Evolutionary conservation across 1,140 invertebrate species (phyloP).

Genomic region (Phthorimaea operculella): DNA sequence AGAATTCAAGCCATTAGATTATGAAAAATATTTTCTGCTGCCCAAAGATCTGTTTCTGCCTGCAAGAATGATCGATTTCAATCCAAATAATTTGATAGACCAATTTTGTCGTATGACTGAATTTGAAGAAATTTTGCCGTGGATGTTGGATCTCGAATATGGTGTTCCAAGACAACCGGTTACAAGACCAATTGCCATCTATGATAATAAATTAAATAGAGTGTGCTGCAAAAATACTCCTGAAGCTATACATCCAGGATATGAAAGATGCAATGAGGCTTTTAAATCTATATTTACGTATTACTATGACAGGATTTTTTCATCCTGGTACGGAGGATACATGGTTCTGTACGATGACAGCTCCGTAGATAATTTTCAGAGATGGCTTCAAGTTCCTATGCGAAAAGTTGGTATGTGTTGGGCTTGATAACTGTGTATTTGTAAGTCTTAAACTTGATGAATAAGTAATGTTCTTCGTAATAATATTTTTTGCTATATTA

Average conservation of each 20-base stretch:
- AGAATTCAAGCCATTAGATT: conserved; percentile 10
- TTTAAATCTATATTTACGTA: conserved; percentile 34
- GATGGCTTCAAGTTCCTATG: conserved; percentile 38
- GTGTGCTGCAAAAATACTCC: conserved; percentile 39
- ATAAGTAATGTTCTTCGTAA: no score
- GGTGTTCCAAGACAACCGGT: conserved; percentile 32
- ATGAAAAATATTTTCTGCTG: conserved; percentile 35
- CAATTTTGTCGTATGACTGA: conserved; percentile 39
- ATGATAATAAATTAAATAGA: conserved; percentile 41
- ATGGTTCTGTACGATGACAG: conserved; percentile 30
- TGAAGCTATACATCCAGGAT: conserved; percentile 38
- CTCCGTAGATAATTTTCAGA: conserved; percentile 43
- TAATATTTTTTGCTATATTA: no score
- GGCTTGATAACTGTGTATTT: conserved; percentile 26
- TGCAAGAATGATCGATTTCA: conserved; percentile 26
- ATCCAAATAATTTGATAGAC: conserved; percentile 51
- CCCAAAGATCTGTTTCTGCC: conserved; percentile 40
- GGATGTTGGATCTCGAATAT: conserved; percentile 50
- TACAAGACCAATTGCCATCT: conserved; percentile 31
- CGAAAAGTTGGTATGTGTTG: conserved; percentile 48
- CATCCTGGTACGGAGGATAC: conserved; percentile 41
- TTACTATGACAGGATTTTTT: conserved; percentile 42
- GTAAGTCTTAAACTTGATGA: no score
- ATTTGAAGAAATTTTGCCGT: conserved; percentile 26
- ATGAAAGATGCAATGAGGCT: conserved; percentile 32